A percentile compares a stretch with the other conserved stretches of the same genome.
Evolutionary conservation across 2,888 invertebrate species (phyloP).

Genomic region (Coenonympha glycerion): DNA sequence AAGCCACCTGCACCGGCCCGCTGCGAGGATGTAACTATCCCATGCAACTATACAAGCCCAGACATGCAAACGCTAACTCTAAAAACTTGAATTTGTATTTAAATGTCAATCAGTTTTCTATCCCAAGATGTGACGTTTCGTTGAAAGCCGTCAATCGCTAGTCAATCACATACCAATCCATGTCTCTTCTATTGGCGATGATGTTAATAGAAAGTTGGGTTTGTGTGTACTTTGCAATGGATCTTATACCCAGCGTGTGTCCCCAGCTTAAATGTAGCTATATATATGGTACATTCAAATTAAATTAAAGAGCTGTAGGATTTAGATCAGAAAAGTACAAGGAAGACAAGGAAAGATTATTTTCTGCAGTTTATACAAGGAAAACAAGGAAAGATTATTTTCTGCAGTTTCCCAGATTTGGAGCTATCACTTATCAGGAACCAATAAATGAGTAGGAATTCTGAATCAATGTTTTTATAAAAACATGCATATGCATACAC

Average conservation of each 20-base stretch:
- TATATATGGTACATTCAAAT: too few relatives aligned
- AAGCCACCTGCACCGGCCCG: not conserved
- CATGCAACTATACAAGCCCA: not conserved
- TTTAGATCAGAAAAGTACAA: too few relatives aligned
- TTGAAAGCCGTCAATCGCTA: not conserved
- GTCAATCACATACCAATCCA: not conserved
- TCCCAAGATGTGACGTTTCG: not conserved
- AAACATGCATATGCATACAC: too few relatives aligned
- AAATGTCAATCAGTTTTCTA: slow-evolving; percentile 2
- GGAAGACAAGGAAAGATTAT: too few relatives aligned
- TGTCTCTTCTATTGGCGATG: not conserved
- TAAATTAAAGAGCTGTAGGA: too few relatives aligned
- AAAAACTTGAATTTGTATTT: slow-evolving; percentile 3
- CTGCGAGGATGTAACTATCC: not conserved
- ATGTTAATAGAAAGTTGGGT: not conserved
- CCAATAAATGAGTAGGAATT: too few relatives aligned
- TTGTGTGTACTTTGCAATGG: not conserved
- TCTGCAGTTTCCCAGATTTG: too few relatives aligned
- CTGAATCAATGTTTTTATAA: too few relatives aligned
- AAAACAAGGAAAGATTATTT: too few relatives aligned
- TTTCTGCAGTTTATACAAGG: too few relatives aligned
- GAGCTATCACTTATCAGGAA: too few relatives aligned
- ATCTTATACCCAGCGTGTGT: not conserved
- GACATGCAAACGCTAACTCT: not conserved
- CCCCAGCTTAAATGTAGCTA: not conserved